Evolutionary conservation across 2,113 vertebrate genomes (phyloP).

Genomic region (Procapra przewalskii): DNA sequence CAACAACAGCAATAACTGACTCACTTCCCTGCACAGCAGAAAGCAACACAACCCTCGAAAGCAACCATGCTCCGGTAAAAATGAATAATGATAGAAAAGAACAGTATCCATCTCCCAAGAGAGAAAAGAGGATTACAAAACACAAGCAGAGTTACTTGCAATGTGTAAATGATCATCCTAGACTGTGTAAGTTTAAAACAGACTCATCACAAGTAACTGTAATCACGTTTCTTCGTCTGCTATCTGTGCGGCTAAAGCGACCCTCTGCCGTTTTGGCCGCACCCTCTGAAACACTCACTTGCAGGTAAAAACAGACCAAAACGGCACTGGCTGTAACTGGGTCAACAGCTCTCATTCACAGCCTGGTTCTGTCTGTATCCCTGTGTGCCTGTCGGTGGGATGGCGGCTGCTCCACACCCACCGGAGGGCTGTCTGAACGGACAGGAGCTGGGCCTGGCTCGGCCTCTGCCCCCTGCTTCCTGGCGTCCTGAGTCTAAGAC

Average conservation of each 20-base stretch:
- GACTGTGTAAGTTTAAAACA: not conserved
- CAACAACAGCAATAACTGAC: not conserved
- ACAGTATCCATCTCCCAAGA: not conserved
- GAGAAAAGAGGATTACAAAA: not conserved
- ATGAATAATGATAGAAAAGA: not conserved
- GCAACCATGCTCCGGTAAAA: not conserved
- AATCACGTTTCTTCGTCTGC: not conserved
- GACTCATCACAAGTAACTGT: not conserved
- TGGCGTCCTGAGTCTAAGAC: not conserved
- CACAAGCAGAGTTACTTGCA: not conserved
- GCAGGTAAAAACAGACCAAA: not conserved
- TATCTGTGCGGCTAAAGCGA: not conserved
- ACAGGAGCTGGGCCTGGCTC: not conserved
- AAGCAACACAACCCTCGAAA: not conserved
- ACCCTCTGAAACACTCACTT: not conserved
- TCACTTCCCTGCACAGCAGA: not conserved
- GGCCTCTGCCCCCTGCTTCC: not conserved
- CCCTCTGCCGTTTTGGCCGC: not conserved
- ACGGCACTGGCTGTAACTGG: too few relatives aligned
- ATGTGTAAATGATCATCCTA: not conserved
- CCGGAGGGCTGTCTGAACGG: not conserved
- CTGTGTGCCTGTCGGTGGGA: not conserved
- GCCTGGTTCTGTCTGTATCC: not conserved
- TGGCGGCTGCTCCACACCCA: rapidly evolving
- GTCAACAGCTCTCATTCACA: not conserved